These are phyloP conservation scores for Pedionomus torquatus DNA, from an alignment of 2,113 vertebrate genomes.

Conservation along the genomic window DNA sequence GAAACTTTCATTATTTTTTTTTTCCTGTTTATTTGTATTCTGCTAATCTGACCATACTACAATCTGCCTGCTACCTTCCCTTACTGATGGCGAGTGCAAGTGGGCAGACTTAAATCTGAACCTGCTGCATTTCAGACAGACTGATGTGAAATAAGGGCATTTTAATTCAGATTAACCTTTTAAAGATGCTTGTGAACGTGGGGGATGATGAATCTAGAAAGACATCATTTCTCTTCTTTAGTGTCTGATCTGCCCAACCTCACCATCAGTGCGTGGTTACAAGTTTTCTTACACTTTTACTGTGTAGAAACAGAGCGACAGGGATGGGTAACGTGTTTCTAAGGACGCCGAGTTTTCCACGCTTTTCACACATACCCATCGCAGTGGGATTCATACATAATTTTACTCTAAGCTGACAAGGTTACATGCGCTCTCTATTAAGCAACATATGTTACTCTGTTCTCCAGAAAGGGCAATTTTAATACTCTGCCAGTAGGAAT, in stretches of 20 bases:
- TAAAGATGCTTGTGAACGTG: neutral
- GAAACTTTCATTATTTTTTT: neutral
- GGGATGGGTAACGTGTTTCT: neutral
- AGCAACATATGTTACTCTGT: conserved; percentile 22
- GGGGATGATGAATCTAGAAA: neutral
- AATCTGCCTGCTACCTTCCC: neutral
- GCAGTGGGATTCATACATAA: accelerated
- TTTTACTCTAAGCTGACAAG: conserved; percentile 3
- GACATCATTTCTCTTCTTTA: neutral
- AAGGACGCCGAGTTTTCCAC: neutral
- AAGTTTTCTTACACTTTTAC: neutral
- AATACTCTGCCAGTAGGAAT: neutral
- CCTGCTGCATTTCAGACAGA: neutral
- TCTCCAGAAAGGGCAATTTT: conserved; percentile 17
- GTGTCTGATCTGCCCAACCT: neutral
- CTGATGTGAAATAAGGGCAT: neutral
- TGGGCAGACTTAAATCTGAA: neutral
- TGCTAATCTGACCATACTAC: neutral
- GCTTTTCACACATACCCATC: neutral
- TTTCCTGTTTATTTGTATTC: neutral
- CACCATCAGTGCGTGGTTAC: neutral
- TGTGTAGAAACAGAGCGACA: neutral
- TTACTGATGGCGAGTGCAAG: neutral
- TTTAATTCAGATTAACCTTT: conserved; percentile 5
- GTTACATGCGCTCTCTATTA: conserved; percentile 5